A percentile compares a stretch with the other conserved stretches of the same genome.
These are phyloP conservation scores for Vesta saturnalis DNA, from an alignment of 2,888 invertebrate genomes.

Conservation along the genomic window DNA sequence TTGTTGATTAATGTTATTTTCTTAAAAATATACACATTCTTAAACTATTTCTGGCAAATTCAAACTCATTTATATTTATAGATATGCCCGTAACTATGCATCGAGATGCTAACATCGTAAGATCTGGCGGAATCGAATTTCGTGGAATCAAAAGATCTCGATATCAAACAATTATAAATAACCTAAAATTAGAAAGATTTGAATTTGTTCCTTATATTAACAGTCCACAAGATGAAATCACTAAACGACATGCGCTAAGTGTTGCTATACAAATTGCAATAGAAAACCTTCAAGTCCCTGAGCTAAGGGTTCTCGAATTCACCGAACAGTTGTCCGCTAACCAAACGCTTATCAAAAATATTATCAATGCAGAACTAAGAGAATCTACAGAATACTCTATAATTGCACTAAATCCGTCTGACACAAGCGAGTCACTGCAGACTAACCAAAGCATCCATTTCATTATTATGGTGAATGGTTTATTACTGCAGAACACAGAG, in stretches of 20 bases:
- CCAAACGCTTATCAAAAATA: constrained; percentile 68
- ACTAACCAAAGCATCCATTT: constrained; percentile 80
- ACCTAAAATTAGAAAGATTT: constrained; percentile 87
- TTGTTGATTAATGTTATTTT: too few species aligned
- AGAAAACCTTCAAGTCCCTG: constrained; percentile 79
- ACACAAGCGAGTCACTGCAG: constrained; percentile 64
- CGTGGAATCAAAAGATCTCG: constrained; percentile 90
- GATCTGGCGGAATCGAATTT: constrained; percentile 87
- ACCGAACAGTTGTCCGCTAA: constrained; percentile 72
- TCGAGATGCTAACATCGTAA: constrained; percentile 75
- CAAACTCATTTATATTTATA: constrained; percentile 22
- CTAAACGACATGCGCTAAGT: constrained; percentile 72
- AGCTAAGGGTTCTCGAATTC: constrained; percentile 79
- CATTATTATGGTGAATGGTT: constrained; percentile 72
- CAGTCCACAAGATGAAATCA: constrained; percentile 69
- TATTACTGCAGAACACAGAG: constrained; percentile 65
- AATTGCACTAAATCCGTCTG: constrained; percentile 62
- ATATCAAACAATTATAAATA: constrained; percentile 77
- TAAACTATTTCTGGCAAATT: too few species aligned
- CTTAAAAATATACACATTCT: too few species aligned
- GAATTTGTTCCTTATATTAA: constrained; percentile 78
- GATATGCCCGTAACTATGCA: constrained; percentile 74
- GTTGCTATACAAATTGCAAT: constrained; percentile 76
- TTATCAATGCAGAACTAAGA: constrained; percentile 79
- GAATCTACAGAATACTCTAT: constrained; percentile 72